These are phyloP conservation scores for Chanos chanos DNA, from an alignment of 2,797 vertebrate genomes.

Conservation along the genomic window DNA sequence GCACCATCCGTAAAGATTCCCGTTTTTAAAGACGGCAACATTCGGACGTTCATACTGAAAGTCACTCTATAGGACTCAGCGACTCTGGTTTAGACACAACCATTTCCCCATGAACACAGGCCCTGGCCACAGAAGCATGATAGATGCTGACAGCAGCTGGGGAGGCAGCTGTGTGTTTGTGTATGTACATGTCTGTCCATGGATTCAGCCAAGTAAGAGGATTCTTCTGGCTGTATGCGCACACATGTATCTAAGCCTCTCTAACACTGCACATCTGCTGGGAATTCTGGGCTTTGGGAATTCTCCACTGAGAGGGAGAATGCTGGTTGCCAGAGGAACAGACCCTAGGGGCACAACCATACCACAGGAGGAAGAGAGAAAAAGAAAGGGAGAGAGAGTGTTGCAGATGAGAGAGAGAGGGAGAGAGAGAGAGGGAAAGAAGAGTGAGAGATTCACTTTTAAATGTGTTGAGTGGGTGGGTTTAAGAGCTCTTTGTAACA, in stretches of 20 bases:
- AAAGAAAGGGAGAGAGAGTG: slow-evolving; percentile 14
- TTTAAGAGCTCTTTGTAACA: too few relatives aligned
- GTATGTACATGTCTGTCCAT: neutral
- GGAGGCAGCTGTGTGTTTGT: slow-evolving; percentile 21
- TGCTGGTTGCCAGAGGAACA: neutral
- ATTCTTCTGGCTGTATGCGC: slow-evolving; percentile 13
- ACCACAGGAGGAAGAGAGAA: slow-evolving; percentile 39
- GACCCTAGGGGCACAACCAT: neutral
- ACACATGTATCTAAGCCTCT: slow-evolving; percentile 36
- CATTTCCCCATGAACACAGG: neutral
- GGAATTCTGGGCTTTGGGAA: slow-evolving; percentile 1
- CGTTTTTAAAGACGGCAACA: neutral
- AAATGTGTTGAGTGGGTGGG: too few relatives aligned
- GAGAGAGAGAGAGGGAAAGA: too few relatives aligned
- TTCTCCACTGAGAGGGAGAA: slow-evolving; percentile 5
- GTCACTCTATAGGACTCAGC: neutral
- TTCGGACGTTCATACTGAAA: neutral
- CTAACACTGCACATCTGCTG: slow-evolving; percentile 3
- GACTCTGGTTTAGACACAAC: neutral
- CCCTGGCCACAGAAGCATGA: neutral
- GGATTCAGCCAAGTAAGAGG: slow-evolving; percentile 43
- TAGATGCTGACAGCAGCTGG: neutral
- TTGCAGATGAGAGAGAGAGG: slow-evolving; percentile 37
- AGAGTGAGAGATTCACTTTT: too few relatives aligned
- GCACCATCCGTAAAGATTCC: slow-evolving; percentile 3